Percentiles rank a stretch among this genome's conserved stretches.
Evolutionary conservation across 2,113 vertebrate species (phyloP).

Genomic region (Tetraodon nigroviridis): DNA sequence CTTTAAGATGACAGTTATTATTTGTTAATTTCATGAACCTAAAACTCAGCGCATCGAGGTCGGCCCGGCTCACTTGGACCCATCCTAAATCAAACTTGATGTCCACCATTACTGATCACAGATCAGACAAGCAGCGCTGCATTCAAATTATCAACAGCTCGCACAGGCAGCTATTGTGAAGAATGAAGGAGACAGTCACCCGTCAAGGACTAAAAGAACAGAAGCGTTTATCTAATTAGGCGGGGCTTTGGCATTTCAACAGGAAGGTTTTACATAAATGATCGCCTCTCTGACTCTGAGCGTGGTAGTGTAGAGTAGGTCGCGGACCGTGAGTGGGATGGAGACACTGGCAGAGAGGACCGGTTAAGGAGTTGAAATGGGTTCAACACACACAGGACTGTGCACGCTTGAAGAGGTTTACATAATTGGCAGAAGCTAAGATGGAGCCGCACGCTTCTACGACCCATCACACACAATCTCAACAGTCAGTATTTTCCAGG

Average conservation of each 20-base stretch:
- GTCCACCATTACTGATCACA: too few species aligned
- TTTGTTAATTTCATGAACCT: neutral
- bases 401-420: constrained; percentile 44
- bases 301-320: constrained; percentile 33
- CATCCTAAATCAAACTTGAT: too few species aligned
- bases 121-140: too few species aligned
- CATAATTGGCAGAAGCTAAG: constrained; percentile 31
- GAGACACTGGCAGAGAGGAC: constrained; percentile 39
- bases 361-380: constrained; percentile 52
- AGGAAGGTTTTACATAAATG: constrained; percentile 37
- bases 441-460: constrained; percentile 27
- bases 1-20: neutral
- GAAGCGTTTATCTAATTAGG: neutral
- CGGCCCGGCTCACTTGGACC: too few species aligned
- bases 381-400: constrained; percentile 47
- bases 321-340: constrained; percentile 45
- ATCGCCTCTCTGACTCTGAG: constrained; percentile 33
- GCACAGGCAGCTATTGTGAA: too few species aligned
- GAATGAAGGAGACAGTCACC: too few species aligned
- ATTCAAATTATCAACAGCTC: too few species aligned
- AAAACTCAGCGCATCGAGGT: too few species aligned
- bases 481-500: too few species aligned
- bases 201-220: too few species aligned
- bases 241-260: constrained; percentile 31
- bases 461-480: constrained; percentile 6